Evolutionary conservation across 2,797 vertebrate genomes (phyloP).

Genomic region (Orestias chungarensis): DNA sequence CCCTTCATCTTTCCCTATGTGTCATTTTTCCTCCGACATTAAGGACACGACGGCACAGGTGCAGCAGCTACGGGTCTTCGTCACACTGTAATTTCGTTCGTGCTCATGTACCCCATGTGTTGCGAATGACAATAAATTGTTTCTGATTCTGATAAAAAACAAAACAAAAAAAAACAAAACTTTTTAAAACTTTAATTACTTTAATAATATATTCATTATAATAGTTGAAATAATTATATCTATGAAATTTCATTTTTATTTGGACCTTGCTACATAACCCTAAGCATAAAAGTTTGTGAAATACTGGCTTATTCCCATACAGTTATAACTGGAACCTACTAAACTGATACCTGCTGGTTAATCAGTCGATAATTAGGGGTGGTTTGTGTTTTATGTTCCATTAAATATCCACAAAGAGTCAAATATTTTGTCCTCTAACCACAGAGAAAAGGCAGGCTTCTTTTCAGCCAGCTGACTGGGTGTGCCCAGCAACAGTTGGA

Average conservation of each 20-base stretch:
- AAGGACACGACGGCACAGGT: too few relatives aligned
- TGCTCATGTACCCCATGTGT: too few relatives aligned
- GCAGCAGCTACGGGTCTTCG: too few relatives aligned
- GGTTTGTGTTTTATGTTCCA: background rate
- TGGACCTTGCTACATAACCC: background rate
- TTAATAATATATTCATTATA: background rate
- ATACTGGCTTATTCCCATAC: too few relatives aligned
- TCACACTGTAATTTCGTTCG: too few relatives aligned
- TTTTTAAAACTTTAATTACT: too few relatives aligned
- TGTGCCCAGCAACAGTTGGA: background rate
- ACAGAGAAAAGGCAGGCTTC: background rate
- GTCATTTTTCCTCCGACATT: too few relatives aligned
- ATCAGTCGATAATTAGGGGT: background rate
- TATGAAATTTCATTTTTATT: background rate
- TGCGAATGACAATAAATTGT: too few relatives aligned
- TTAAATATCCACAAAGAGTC: background rate
- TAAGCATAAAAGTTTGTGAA: background rate
- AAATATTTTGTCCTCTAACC: background rate
- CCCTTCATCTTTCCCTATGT: too few relatives aligned
- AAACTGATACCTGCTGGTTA: background rate
- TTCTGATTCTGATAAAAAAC: too few relatives aligned
- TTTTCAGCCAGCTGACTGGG: background rate
- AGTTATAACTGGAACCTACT: background rate
- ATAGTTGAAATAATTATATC: background rate
- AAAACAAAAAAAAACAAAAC: too few relatives aligned